Base-by-base conservation (phyloP, 2,888 invertebrate genomes). In the Diarsia rubi region DNA sequence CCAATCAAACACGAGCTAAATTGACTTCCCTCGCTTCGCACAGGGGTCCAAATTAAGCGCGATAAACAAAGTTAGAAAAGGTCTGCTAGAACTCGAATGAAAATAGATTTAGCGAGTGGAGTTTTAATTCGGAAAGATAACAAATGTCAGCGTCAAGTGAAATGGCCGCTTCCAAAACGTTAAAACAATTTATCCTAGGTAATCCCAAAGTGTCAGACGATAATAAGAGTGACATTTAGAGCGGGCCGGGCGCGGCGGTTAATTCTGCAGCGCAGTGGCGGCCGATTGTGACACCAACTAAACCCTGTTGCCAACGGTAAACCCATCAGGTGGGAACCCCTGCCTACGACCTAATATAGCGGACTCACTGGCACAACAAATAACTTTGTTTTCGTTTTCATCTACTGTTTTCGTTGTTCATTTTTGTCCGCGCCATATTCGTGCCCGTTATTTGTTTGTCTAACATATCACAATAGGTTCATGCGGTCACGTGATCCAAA, bases 141-240 rank as follows among this genome's bases (percentile, higher is more conserved):
- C 93, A 93, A 92, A 92, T 90, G 94, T 93, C 92, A 90, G 90
- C 93, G 88, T 93, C 88, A 89, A 92, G 93, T 92, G 91, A 92
- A 93, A 94, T 92, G 91, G 91, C 85, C 91, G 91, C 91, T 93
- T 92, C 88, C 90, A 88, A 93, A 95, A 96, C 91, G 95, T 92
- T 96, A 94, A 95, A 96, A 96, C 96, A 96, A 95, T 96, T 96
- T 95, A 96, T 95, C 94, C 95, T 92, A 92, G 92, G 94, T 96
- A 96, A 96, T 96, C 96, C 96, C 90, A 87, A 91, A 93, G 93
- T 96, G 96, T 96, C 96, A 94, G 93, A 95, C 89, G 94, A 95
- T 96, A 96, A 96, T 96, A 96, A 96, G 95, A 96, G 95, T 96
- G 96, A 96, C 96, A 95, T 95, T 96, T 95, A 92, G 94, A 95